These are phyloP conservation scores for Calameuta idolon DNA, from an alignment of 2,888 invertebrate genomes.

Conservation along the genomic window DNA sequence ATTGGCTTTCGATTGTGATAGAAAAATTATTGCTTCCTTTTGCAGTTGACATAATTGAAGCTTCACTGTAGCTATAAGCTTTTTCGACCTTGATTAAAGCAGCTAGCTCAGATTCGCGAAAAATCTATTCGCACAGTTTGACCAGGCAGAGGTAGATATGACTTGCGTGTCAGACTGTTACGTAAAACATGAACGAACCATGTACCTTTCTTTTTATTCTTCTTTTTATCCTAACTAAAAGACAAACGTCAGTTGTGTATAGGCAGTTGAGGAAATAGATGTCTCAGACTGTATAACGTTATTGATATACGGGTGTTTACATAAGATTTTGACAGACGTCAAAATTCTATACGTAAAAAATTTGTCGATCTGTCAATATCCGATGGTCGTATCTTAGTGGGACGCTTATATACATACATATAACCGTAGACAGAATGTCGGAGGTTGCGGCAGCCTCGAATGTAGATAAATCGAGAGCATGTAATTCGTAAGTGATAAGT, in stretches of 20 bases:
- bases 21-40: background rate
- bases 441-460: constrained; percentile 14
- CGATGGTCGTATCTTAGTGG: background rate
- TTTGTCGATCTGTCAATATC: background rate
- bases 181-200: constrained; percentile 7
- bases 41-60: constrained; percentile 33
- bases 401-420: background rate
- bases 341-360: background rate
- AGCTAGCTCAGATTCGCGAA: constrained; percentile 18
- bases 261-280: background rate
- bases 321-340: background rate
- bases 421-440: constrained; percentile 5
- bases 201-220: constrained; percentile 18
- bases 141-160: constrained; percentile 6
- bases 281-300: background rate
- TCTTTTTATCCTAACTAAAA: background rate
- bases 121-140: constrained; percentile 26
- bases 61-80: constrained; percentile 54
- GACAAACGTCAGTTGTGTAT: background rate
- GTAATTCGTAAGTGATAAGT: constrained; percentile 48
- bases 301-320: background rate
- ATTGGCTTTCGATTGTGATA: background rate
- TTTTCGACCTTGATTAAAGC: constrained; percentile 26
- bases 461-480: constrained; percentile 41
- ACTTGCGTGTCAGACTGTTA: constrained; percentile 14